phyloP scores from a whole-genome alignment of 1,140 invertebrate genomes.

The Patella vulgata region DNA sequence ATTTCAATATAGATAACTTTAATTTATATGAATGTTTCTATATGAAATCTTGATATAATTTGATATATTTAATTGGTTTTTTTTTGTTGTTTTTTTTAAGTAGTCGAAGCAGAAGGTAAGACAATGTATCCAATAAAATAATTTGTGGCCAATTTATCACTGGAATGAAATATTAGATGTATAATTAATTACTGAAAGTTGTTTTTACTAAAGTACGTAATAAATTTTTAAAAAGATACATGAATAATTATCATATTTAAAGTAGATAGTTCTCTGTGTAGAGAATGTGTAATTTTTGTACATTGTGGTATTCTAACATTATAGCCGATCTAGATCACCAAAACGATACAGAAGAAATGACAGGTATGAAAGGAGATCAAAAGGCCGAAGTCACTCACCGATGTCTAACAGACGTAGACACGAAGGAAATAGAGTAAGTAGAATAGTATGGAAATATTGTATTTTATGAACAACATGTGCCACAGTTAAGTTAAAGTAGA shows the following conservation, averaged over 20 bases:
- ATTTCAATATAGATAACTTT: constrained; percentile 3
- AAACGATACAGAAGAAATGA: constrained; percentile 20
- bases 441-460: background rate
- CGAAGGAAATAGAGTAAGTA: constrained; percentile 64
- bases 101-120: constrained; percentile 41
- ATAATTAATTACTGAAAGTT: background rate
- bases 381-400: constrained; percentile 68
- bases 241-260: background rate
- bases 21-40: background rate
- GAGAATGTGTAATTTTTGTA: background rate
- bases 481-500: background rate
- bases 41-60: background rate
- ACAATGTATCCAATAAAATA: too few species aligned
- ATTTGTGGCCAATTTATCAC: too few species aligned
- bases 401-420: constrained; percentile 70
- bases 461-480: background rate
- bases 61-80: background rate
- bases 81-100: constrained; percentile 22
- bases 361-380: constrained; percentile 12
- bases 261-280: background rate
- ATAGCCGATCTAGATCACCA: constrained; percentile 19
- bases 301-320: background rate
- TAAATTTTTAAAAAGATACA: background rate
- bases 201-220: background rate
- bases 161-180: background rate